phyloP scores from a whole-genome alignment of 2,797 vertebrate genomes.

The Molossus molossus region DNA sequence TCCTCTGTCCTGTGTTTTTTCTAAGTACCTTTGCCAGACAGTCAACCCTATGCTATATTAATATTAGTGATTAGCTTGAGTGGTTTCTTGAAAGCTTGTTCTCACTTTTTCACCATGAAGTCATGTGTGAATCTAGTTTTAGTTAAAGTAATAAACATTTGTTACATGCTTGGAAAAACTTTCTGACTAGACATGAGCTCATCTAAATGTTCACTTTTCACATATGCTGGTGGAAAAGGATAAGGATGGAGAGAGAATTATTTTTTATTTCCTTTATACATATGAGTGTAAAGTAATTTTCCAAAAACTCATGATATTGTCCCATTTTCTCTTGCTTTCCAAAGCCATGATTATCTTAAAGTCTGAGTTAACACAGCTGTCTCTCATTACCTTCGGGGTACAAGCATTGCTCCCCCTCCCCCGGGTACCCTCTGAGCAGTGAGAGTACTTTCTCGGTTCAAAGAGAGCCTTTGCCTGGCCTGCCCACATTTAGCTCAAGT shows the following conservation, averaged over 20 bases:
- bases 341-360: constrained; percentile 83
- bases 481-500: constrained; percentile 69
- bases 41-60: constrained; percentile 77
- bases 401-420: background rate
- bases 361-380: constrained; percentile 85
- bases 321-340: constrained; percentile 84
- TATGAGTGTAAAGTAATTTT: constrained; percentile 86
- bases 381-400: constrained; percentile 79
- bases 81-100: constrained; percentile 83
- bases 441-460: constrained; percentile 62
- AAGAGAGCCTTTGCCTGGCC: constrained; percentile 54
- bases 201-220: constrained; percentile 85
- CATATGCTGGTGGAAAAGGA: constrained; percentile 84
- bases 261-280: constrained; percentile 85
- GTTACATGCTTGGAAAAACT: constrained; percentile 86
- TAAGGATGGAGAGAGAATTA: constrained; percentile 77
- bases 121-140: constrained; percentile 86
- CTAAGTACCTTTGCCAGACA: constrained; percentile 55
- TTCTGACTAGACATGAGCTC: constrained; percentile 88
- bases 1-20: constrained; percentile 38
- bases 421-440: constrained; percentile 23
- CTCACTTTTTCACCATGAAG: constrained; percentile 86
- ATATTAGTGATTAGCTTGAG: constrained; percentile 85
- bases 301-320: constrained; percentile 83
- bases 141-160: constrained; percentile 88